phyloP scores from a whole-genome alignment of 2,888 invertebrate genomes.

The Acronicta alni region DNA sequence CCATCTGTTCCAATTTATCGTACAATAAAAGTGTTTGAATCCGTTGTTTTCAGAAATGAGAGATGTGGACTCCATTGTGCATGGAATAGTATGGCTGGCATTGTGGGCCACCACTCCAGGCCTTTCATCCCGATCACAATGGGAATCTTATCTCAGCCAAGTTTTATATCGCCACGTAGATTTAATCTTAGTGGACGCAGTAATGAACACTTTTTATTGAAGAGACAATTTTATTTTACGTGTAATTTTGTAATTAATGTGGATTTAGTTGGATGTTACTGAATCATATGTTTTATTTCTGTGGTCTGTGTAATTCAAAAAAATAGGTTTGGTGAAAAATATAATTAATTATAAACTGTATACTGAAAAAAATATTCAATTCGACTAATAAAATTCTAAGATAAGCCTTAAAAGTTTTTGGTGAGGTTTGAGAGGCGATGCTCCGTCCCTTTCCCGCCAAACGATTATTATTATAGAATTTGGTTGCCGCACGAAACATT shows the following conservation, averaged over 20 bases:
- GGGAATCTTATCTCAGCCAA: slow-evolving; percentile 77
- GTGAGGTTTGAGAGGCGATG: too few relatives aligned
- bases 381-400: too few relatives aligned
- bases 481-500: too few relatives aligned
- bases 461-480: too few relatives aligned
- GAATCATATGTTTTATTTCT: too few relatives aligned
- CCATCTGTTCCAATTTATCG: slow-evolving; percentile 82
- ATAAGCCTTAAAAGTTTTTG: too few relatives aligned
- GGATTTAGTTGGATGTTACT: too few relatives aligned
- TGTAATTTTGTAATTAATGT: not conserved
- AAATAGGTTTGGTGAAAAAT: too few relatives aligned
- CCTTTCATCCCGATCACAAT: slow-evolving; percentile 80
- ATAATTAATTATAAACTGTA: too few relatives aligned
- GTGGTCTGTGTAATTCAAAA: too few relatives aligned
- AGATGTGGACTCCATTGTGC: slow-evolving; percentile 81
- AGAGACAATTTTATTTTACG: slow-evolving; percentile 28
- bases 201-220: slow-evolving; percentile 54
- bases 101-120: slow-evolving; percentile 60
- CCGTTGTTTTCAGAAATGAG: slow-evolving; percentile 82
- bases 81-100: slow-evolving; percentile 56
- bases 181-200: slow-evolving; percentile 68
- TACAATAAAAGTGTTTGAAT: slow-evolving; percentile 83
- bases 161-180: slow-evolving; percentile 73
- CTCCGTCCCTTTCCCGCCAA: too few relatives aligned
- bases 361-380: too few relatives aligned